A percentile compares a stretch with the other conserved stretches of the same genome.
These are phyloP conservation scores for Nymphalis urticae DNA, from an alignment of 2,888 invertebrate genomes.

Conservation along the genomic window DNA sequence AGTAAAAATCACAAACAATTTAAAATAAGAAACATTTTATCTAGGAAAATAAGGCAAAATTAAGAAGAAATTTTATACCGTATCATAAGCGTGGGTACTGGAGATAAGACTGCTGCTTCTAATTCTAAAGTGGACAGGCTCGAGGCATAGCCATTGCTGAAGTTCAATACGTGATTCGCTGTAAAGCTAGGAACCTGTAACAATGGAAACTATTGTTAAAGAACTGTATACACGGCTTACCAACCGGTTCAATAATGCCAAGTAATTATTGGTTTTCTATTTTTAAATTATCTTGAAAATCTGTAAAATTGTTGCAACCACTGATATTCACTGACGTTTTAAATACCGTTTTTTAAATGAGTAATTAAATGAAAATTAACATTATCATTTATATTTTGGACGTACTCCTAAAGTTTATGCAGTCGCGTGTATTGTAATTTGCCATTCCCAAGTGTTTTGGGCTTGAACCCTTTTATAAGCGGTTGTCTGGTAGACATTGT, in stretches of 20 bases:
- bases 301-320: no score
- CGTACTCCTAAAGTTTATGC: no score
- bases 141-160: conserved; percentile 82
- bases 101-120: conserved; percentile 72
- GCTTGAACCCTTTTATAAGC: no score
- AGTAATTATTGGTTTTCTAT: background rate
- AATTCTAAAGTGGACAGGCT: conserved; percentile 81
- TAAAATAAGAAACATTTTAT: background rate
- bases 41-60: background rate
- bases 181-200: conserved; percentile 83
- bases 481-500: no score
- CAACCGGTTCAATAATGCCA: background rate
- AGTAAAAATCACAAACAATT: background rate
- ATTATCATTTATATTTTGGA: no score
- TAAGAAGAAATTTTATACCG: conserved; percentile 62
- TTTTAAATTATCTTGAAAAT: no score
- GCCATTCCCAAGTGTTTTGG: no score
- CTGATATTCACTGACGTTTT: no score
- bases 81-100: conserved; percentile 79
- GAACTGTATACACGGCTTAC: conserved; percentile 20
- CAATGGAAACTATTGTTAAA: conserved; percentile 22
- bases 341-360: no score
- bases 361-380: no score
- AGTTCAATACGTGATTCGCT: conserved; percentile 80
- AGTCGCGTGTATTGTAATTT: no score